phyloP scores from a whole-genome alignment of 2,113 vertebrate species.

The Aix galericulata region DNA sequence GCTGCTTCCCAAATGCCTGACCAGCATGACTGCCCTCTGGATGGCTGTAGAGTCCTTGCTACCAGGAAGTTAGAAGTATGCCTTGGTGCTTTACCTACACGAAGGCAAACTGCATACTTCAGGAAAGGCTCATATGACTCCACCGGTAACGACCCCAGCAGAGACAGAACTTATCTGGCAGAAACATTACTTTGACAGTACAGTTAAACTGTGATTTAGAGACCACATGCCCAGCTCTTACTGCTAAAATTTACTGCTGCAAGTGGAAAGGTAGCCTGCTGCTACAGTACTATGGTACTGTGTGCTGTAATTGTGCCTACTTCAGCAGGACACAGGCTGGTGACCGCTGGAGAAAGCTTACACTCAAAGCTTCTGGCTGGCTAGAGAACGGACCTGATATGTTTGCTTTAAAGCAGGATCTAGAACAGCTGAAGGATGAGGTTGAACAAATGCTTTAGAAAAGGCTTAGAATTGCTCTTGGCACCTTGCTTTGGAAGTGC shows the following conservation, averaged over 20 bases:
- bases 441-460: not conserved
- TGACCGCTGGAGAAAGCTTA: not conserved
- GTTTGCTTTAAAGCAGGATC: not conserved
- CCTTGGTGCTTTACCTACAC: not conserved
- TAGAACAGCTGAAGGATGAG: not conserved
- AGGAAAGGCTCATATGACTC: not conserved
- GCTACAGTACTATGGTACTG: not conserved
- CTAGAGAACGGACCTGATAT: not conserved
- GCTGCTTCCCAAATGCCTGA: not conserved
- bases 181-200: not conserved
- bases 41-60: not conserved
- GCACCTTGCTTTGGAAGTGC: not conserved
- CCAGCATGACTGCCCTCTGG: not conserved
- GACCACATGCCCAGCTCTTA: not conserved
- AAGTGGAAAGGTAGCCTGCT: not conserved
- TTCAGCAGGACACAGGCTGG: not conserved
- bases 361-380: not conserved
- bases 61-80: not conserved
- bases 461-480: not conserved
- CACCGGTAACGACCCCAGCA: not conserved
- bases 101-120: not conserved
- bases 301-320: not conserved
- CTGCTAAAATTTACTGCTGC: not conserved
- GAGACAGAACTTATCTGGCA: not conserved
- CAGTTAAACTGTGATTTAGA: not conserved